These are phyloP conservation scores for Xestia xanthographa DNA, from an alignment of 2,888 invertebrate genomes.

Conservation along the genomic window DNA sequence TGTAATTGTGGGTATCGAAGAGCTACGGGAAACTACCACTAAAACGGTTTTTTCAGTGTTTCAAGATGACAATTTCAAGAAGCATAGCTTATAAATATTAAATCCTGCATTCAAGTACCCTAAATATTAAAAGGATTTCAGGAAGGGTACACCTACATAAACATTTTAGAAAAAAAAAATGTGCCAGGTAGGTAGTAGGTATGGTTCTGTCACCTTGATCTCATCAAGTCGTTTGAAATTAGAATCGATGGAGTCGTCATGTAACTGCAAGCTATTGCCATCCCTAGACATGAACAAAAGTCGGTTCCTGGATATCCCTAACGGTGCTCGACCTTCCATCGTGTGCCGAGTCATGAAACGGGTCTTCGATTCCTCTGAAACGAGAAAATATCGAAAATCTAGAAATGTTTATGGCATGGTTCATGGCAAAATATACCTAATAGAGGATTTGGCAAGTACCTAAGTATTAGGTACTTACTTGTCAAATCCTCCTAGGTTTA, in stretches of 20 bases:
- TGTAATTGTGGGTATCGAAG: too few species aligned
- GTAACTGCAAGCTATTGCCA: slow-evolving; percentile 90
- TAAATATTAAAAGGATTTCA: not conserved
- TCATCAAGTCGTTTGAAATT: slow-evolving; percentile 88
- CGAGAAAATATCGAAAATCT: not conserved
- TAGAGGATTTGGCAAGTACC: not conserved
- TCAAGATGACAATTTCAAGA: not conserved
- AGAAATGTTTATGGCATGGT: not conserved
- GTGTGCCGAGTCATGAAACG: slow-evolving; percentile 88
- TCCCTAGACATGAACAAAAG: slow-evolving; percentile 88
- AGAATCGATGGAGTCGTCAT: slow-evolving; percentile 85
- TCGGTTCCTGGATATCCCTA: slow-evolving; percentile 85
- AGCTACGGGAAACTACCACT: not conserved
- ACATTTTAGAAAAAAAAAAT: too few species aligned
- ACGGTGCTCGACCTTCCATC: slow-evolving; percentile 90
- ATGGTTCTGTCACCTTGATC: slow-evolving; percentile 83
- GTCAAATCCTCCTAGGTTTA: not conserved
- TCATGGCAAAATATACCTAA: too few species aligned
- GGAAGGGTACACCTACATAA: not conserved
- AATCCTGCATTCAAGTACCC: not conserved
- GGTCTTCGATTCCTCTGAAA: slow-evolving; percentile 83
- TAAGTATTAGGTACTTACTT: too few species aligned
- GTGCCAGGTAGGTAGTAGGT: not conserved
- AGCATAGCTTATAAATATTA: not conserved
- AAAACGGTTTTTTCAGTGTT: not conserved